These are phyloP conservation scores for Acronicta psi DNA, from an alignment of 2,888 invertebrate species.

Conservation along the genomic window DNA sequence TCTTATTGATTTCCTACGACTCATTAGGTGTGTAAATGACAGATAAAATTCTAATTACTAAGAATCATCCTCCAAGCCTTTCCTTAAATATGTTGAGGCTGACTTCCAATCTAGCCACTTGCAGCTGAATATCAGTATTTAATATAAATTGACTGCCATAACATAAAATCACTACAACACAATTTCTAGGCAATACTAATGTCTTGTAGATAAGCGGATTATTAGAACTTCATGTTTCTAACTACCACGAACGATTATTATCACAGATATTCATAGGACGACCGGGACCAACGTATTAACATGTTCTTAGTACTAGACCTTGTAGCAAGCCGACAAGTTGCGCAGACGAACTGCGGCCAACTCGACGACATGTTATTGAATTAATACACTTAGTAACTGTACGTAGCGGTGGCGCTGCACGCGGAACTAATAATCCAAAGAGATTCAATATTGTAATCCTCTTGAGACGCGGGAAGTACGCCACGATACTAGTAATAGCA, in stretches of 20 bases:
- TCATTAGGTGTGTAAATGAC: background rate
- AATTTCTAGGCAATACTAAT: background rate
- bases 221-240: no score
- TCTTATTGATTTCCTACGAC: no score
- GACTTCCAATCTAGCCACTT: no score
- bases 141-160: no score
- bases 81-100: no score
- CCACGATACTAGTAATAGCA: background rate
- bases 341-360: constrained; percentile 5
- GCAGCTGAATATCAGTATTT: no score
- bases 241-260: no score
- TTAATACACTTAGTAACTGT: constrained; percentile 21
- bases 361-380: constrained; percentile 19
- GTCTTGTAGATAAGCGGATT: no score
- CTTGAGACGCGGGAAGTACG: constrained; percentile 4
- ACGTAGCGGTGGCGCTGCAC: background rate
- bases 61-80: no score
- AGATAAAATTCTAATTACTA: no score
- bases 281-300: background rate
- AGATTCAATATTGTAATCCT: constrained; percentile 41
- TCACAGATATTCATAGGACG: no score
- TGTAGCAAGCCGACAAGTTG: background rate
- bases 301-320: background rate
- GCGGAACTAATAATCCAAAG: constrained; percentile 30
- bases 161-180: no score